Conservation (phyloP, 1,140 invertebrate species). For the Lanistes nyassanus region DNA sequence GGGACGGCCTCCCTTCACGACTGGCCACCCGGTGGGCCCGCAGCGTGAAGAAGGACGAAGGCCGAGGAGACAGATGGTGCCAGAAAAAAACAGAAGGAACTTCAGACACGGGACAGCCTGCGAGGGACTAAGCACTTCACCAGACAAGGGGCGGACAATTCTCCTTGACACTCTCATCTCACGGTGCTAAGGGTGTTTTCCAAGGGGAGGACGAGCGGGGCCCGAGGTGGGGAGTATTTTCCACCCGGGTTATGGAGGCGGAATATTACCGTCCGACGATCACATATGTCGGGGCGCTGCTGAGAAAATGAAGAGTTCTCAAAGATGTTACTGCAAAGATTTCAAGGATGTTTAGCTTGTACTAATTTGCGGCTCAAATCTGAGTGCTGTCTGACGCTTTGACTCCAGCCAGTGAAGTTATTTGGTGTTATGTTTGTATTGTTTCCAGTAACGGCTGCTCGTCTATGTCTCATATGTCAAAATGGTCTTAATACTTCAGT, state of each 20-base stretch:
- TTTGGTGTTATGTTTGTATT: too few relatives aligned
- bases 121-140: not conserved
- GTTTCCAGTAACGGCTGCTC: too few relatives aligned
- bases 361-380: too few relatives aligned
- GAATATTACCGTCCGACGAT: not conserved
- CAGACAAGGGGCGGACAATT: slow-evolving; percentile 10
- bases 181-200: not conserved
- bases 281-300: too few relatives aligned
- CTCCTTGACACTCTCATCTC: slow-evolving; percentile 5
- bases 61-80: slow-evolving; percentile 8
- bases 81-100: slow-evolving; percentile 9
- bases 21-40: slow-evolving; percentile 8
- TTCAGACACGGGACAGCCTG: not conserved
- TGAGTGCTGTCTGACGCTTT: too few relatives aligned
- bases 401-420: too few relatives aligned
- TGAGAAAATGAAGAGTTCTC: too few relatives aligned
- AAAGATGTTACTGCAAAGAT: too few relatives aligned
- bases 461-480: too few relatives aligned
- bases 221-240: not conserved
- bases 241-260: not conserved
- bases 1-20: not conserved
- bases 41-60: not conserved
- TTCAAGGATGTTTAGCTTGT: too few relatives aligned
- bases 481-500: too few relatives aligned
- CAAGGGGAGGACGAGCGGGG: too few relatives aligned